Conservation (phyloP, 1,140 invertebrate species). For the Melanaphis sacchari region DNA sequence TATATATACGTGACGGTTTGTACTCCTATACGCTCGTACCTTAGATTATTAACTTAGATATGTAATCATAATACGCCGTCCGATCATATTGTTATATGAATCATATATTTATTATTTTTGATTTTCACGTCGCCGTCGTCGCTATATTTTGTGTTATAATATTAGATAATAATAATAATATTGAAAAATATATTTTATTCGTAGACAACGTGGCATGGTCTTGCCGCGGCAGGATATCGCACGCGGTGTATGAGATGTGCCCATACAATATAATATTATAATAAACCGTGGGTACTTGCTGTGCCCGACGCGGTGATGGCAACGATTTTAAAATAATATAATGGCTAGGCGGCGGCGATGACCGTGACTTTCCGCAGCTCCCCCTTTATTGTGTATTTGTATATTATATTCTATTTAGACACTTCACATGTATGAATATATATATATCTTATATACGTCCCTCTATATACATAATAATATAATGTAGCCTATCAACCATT, state of each 20-base stretch:
- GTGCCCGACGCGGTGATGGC: neutral
- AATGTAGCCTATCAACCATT: slow-evolving; percentile 40
- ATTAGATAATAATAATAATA: neutral
- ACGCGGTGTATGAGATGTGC: neutral
- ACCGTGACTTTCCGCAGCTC: slow-evolving; percentile 34
- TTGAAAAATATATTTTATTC: neutral
- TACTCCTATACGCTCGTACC: neutral
- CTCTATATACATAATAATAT: neutral
- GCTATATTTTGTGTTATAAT: too few relatives aligned
- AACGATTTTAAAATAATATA: slow-evolving; percentile 33
- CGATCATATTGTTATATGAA: neutral
- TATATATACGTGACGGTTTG: neutral
- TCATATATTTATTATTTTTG: neutral
- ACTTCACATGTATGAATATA: neutral
- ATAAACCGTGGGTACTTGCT: neutral
- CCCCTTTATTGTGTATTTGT: neutral
- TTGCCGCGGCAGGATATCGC: neutral
- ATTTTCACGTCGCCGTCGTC: neutral
- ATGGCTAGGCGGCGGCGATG: slow-evolving; percentile 22
- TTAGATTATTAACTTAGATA: neutral
- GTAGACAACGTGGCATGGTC: neutral
- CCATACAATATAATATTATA: neutral
- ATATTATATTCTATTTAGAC: neutral
- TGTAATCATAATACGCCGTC: neutral
- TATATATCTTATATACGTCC: neutral